phyloP scores from a whole-genome alignment of 53 echinoderm and acorn worm species.

The Pentamera pediparva region DNA sequence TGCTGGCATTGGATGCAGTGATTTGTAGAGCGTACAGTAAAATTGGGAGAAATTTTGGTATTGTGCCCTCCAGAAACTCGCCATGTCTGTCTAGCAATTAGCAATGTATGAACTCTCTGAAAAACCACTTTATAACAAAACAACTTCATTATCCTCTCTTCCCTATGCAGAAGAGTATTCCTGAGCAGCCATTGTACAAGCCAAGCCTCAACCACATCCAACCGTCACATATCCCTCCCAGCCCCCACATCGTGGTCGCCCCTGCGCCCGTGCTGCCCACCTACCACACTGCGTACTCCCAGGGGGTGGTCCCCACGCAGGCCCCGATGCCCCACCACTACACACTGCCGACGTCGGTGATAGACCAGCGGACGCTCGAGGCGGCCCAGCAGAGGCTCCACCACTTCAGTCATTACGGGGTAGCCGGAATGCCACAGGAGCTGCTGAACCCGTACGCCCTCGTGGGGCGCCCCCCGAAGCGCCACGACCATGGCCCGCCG shows the following conservation, averaged over 20 bases:
- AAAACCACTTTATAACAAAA: background rate
- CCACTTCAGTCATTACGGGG: conserved; percentile 15
- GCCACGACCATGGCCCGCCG: conserved; percentile 18
- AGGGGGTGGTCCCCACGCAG: background rate
- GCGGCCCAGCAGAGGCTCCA: background rate
- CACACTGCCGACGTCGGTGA: conserved; percentile 22
- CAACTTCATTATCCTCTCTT: background rate
- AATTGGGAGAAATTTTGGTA: too few relatives aligned
- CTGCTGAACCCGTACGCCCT: background rate
- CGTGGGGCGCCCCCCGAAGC: background rate
- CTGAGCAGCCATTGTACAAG: conserved; percentile 14
- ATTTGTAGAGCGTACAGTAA: too few relatives aligned
- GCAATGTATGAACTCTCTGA: background rate
- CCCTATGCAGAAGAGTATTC: conserved; percentile 16
- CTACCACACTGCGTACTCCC: background rate
- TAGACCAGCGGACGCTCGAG: background rate
- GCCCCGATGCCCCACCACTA: conserved; percentile 20
- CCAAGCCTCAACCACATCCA: conserved; percentile 15
- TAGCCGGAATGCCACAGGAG: conserved; percentile 20
- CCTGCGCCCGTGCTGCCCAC: conserved; percentile 9
- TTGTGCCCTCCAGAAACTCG: too few relatives aligned
- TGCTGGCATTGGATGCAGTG: too few relatives aligned
- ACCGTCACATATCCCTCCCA: conserved; percentile 14
- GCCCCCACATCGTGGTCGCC: conserved; percentile 21
- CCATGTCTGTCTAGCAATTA: too few relatives aligned